A percentile compares a stretch with the other conserved stretches of the same genome.
Conservation (phyloP, 2,797 vertebrate species). For the Gephyroberyx darwinii region DNA sequence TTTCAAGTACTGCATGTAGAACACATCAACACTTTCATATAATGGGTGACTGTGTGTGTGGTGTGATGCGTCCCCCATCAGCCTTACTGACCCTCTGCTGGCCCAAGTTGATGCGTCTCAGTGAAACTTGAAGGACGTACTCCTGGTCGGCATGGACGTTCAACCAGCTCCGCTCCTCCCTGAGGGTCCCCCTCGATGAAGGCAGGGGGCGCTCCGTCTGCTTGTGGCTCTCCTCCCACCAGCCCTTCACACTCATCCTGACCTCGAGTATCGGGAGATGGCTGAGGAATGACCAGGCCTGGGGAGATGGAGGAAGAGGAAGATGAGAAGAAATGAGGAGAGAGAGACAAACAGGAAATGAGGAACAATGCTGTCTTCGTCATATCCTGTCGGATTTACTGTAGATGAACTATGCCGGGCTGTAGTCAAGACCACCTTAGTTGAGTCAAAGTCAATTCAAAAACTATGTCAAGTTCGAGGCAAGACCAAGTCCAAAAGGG, state of each 20-base stretch:
- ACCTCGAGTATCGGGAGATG: constrained; percentile 91
- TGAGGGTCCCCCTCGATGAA: constrained; percentile 65
- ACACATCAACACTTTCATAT: too few species aligned
- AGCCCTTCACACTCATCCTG: constrained; percentile 89
- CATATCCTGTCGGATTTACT: not conserved
- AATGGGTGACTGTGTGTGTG: too few species aligned
- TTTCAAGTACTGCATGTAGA: too few species aligned
- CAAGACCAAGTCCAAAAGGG: too few species aligned
- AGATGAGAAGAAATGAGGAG: not conserved
- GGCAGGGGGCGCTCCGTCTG: constrained; percentile 83
- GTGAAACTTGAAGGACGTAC: constrained; percentile 92
- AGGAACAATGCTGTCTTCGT: not conserved
- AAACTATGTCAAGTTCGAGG: too few species aligned
- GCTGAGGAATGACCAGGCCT: constrained; percentile 93
- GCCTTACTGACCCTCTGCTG: constrained; percentile 85
- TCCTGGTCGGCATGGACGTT: constrained; percentile 92
- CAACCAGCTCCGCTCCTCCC: constrained; percentile 88
- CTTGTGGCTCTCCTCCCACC: constrained; percentile 84
- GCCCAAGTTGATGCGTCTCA: constrained; percentile 85
- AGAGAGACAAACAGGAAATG: not conserved
- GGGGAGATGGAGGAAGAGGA: constrained; percentile 3
- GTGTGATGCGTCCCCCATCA: not conserved
- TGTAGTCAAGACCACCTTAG: too few species aligned
- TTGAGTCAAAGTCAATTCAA: too few species aligned
- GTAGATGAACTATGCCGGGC: not conserved